Percentiles rank a stretch among this genome's conserved stretches.
These are phyloP conservation scores for Antigone vipio DNA, from an alignment of 2,113 vertebrate genomes.

Conservation along the genomic window DNA sequence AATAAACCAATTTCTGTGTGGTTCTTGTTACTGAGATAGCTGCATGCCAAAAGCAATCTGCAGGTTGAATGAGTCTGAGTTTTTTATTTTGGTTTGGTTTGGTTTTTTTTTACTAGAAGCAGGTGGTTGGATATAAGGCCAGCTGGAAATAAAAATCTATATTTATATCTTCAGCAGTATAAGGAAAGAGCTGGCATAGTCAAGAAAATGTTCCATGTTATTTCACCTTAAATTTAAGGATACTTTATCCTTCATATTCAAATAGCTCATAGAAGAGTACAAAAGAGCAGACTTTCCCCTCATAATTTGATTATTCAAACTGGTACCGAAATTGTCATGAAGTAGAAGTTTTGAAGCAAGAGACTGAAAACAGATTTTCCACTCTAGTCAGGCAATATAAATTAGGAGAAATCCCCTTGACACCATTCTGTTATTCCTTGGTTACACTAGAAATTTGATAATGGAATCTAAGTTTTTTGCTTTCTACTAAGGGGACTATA, in stretches of 20 bases:
- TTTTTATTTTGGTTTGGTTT: neutral
- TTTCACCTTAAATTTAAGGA: slow-evolving; percentile 24
- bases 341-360: slow-evolving; percentile 1
- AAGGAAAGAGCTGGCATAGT: slow-evolving; percentile 19
- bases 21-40: slow-evolving; percentile 35
- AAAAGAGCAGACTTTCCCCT: slow-evolving; percentile 31
- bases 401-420: neutral
- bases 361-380: neutral
- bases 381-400: neutral
- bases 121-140: slow-evolving; percentile 52
- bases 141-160: slow-evolving; percentile 54
- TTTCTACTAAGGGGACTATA: neutral
- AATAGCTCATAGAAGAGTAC: slow-evolving; percentile 8
- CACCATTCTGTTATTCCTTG: neutral
- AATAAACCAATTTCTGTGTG: neutral
- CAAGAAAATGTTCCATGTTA: slow-evolving; percentile 8
- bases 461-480: neutral
- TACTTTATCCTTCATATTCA: slow-evolving; percentile 31
- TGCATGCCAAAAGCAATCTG: slow-evolving; percentile 42
- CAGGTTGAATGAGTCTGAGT: slow-evolving; percentile 28
- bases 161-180: slow-evolving; percentile 52
- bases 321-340: neutral
- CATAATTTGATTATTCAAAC: slow-evolving; percentile 22
- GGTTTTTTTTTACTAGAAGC: neutral
- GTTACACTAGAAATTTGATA: neutral